phyloP scores from a whole-genome alignment of 2,113 vertebrate genomes.

The Sylvia atricapilla region DNA sequence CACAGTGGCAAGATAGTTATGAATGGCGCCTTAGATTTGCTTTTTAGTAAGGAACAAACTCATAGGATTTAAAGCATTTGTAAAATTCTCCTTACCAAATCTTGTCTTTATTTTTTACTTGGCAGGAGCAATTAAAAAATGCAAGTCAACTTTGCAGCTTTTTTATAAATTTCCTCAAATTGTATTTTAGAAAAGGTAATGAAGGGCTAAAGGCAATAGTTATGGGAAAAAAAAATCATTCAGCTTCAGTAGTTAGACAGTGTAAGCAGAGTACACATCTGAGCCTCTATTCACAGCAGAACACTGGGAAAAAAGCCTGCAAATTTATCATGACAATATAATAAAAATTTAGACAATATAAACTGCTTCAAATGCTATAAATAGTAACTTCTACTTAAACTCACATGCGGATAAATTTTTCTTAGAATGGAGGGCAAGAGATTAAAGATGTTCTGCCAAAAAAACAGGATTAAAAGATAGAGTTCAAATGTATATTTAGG shows the following conservation, averaged over 20 bases:
- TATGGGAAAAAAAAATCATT: not conserved
- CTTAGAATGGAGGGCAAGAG: not conserved
- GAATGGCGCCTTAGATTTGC: not conserved
- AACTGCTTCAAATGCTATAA: constrained; percentile 41
- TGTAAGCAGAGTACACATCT: not conserved
- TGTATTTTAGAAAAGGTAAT: not conserved
- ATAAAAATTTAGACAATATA: constrained; percentile 55
- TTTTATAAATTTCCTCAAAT: not conserved
- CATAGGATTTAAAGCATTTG: not conserved
- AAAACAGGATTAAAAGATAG: constrained; percentile 30
- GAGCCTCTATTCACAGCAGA: constrained; percentile 36
- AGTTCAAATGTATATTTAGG: constrained; percentile 17
- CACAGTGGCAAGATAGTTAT: not conserved
- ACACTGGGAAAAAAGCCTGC: not conserved
- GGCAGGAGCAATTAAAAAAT: not conserved
- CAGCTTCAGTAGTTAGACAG: not conserved
- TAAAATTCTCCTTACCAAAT: not conserved
- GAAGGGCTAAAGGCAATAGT: not conserved
- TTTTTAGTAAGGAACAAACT: not conserved
- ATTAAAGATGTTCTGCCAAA: constrained; percentile 42
- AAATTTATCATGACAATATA: constrained; percentile 51
- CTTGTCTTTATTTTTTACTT: not conserved
- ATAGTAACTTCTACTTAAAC: constrained; percentile 31
- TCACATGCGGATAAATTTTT: constrained; percentile 5
- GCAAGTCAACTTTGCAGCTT: not conserved